Percentiles rank a stretch among this genome's conserved stretches.
Evolutionary conservation across 2,888 invertebrate genomes (phyloP).

Genomic region (Euclidia mi): DNA sequence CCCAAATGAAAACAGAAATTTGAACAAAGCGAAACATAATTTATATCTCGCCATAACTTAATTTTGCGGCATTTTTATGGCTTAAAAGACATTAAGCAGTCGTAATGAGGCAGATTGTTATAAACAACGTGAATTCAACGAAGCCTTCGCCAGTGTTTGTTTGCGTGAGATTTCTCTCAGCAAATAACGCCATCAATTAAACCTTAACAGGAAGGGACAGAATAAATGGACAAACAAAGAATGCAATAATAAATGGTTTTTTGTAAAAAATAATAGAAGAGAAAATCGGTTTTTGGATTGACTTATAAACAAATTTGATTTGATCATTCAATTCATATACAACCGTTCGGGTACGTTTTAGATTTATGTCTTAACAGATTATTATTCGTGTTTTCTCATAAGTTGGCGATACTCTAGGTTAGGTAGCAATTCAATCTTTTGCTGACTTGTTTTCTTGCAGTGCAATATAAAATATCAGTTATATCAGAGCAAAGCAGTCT

Average conservation of each 20-base stretch:
- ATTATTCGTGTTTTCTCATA: too few species aligned
- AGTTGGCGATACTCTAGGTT: too few species aligned
- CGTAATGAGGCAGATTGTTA: slow-evolving; percentile 45
- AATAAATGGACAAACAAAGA: slow-evolving; percentile 17
- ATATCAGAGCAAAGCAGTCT: too few species aligned
- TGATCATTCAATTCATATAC: too few species aligned
- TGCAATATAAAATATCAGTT: too few species aligned
- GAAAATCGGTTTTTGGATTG: too few species aligned
- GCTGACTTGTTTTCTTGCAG: too few species aligned
- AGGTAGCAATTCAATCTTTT: too few species aligned
- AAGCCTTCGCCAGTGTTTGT: slow-evolving; percentile 30
- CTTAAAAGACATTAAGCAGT: slow-evolving; percentile 45
- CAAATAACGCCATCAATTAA: slow-evolving; percentile 33
- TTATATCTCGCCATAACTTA: slow-evolving; percentile 42
- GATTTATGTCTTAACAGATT: too few species aligned
- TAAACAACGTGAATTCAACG: slow-evolving; percentile 33
- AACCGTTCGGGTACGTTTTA: too few species aligned
- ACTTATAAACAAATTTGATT: too few species aligned
- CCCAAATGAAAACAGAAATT: slow-evolving; percentile 15
- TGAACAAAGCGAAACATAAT: slow-evolving; percentile 33
- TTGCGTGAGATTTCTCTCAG: slow-evolving; percentile 27
- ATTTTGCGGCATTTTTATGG: slow-evolving; percentile 48
- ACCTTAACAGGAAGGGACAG: slow-evolving; percentile 15
- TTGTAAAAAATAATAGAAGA: too few species aligned
- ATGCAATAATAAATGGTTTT: slow-evolving; percentile 7